phyloP scores from a whole-genome alignment of 2,888 invertebrate species.

The Colletes collaris region DNA sequence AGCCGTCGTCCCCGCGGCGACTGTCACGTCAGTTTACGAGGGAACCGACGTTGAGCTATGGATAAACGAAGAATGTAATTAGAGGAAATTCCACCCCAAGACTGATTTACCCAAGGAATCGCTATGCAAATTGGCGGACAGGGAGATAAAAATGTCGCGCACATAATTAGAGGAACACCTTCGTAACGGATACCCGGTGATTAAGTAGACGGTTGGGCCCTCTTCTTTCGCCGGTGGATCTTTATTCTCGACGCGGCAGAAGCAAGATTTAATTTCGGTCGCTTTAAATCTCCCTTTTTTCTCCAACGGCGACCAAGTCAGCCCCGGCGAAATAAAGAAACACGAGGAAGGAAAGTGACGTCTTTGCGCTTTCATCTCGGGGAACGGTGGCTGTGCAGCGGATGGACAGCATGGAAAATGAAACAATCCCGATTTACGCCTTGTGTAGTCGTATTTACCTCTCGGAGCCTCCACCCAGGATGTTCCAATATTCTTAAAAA shows the following conservation, averaged over 20 bases:
- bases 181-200: not conserved
- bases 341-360: conserved; percentile 13
- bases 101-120: not conserved
- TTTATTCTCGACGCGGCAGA: not conserved
- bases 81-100: too few species aligned
- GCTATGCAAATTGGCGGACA: too few species aligned
- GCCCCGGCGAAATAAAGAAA: not conserved
- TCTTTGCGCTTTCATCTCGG: not conserved
- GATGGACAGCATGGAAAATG: conserved; percentile 19
- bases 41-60: not conserved
- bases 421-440: conserved; percentile 7
- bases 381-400: not conserved
- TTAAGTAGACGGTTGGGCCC: not conserved
- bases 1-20: not conserved
- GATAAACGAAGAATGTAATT: too few species aligned
- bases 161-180: conserved; percentile 10
- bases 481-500: too few species aligned
- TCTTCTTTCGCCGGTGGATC: not conserved
- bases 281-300: conserved; percentile 13
- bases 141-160: not conserved
- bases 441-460: not conserved
- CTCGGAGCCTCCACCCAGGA: too few species aligned
- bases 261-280: conserved; percentile 13
- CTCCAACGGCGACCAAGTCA: not conserved
- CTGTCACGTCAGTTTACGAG: not conserved